Base-by-base conservation (phyloP, 2,113 vertebrate genomes). In the Lepisosteus oculatus region DNA sequence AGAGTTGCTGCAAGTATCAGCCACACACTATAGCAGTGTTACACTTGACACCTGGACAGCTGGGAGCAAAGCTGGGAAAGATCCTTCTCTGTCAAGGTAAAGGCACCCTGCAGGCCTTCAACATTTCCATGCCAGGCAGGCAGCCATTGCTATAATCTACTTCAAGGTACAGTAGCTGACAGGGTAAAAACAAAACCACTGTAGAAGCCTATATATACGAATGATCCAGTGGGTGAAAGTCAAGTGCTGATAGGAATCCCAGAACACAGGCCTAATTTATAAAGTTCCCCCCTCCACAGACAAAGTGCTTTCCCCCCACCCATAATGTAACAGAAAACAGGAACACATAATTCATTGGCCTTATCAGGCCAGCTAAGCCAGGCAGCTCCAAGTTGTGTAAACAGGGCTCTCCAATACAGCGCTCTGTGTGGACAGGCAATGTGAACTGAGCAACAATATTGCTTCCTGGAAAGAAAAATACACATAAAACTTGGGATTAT, bases 281-380 rank as follows among this genome's bases (percentile, higher is more conserved):
- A 17, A 14, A 9, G 6, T 8, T 43, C 41, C 43, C 15, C 55
- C 9, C 29, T 54, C 43, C 45, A 17, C 65, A 51, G 57, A n/a
- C 65, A 56, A 51, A 12, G 12, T 4, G 15, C 55, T 56, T 15
- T 14, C 43, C 12, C 51, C 54, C 57, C 14, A 43, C 14, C 2
- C 17, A 29, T 29, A 9, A 51, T 9, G 47, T 2, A 59, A 59
- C 11, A 59, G 13, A 59, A 59, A 59, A 59, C 29, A 61, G 45
- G 45, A 65, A 71, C 70, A 64, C 45, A 64, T 55, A 54, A 66
- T 63, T 72, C 62, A 43, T 72, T 65, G 9, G 12, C 62, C 66
- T 68, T 68, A 63, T 65, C 66, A 68, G 3, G 45, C 13, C 61
- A 41, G 14, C 8, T 14, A 47, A 54, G 43, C 55, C 47, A 44